A percentile compares a stretch with the other conserved stretches of the same genome.
Conservation (phyloP, 2,888 invertebrate species). For the Strigamia transsilvanica region DNA sequence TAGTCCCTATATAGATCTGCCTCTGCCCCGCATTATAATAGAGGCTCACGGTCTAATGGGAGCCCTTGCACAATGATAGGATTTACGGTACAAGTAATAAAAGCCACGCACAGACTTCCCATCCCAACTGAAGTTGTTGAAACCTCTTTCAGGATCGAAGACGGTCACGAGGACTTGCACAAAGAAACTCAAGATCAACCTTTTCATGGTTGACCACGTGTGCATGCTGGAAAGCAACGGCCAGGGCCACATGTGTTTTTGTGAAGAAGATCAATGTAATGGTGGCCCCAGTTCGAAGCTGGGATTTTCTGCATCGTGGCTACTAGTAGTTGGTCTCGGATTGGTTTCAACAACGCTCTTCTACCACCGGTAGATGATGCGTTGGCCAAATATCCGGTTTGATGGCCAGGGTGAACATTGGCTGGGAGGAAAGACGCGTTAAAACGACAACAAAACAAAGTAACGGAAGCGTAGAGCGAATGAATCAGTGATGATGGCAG, state of each 20-base stretch:
- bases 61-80: too few species aligned
- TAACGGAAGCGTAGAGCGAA: not conserved
- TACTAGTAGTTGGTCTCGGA: conserved; percentile 23
- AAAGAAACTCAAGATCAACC: conserved; percentile 90
- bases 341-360: conserved; percentile 16
- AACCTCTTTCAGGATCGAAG: conserved; percentile 76
- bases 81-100: too few species aligned
- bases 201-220: conserved; percentile 98
- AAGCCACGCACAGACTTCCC: too few species aligned
- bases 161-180: conserved; percentile 92
- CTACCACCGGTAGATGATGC: not conserved
- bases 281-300: conserved; percentile 62
- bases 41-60: too few species aligned
- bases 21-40: too few species aligned
- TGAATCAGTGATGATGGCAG: not conserved
- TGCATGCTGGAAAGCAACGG: conserved; percentile 99
- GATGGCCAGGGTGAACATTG: conserved; percentile 31
- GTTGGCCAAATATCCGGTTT: not conserved
- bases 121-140: not conserved
- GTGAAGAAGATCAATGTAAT: conserved; percentile 97
- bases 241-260: conserved; percentile 98
- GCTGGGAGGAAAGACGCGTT: not conserved
- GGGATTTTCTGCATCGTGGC: conserved; percentile 37
- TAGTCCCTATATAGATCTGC: too few species aligned
- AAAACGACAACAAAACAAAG: not conserved